These are phyloP conservation scores for Clytia hemisphaerica DNA, from an alignment of 30 jellyfish, hydroid and myxozoan genomes.

Conservation along the genomic window DNA sequence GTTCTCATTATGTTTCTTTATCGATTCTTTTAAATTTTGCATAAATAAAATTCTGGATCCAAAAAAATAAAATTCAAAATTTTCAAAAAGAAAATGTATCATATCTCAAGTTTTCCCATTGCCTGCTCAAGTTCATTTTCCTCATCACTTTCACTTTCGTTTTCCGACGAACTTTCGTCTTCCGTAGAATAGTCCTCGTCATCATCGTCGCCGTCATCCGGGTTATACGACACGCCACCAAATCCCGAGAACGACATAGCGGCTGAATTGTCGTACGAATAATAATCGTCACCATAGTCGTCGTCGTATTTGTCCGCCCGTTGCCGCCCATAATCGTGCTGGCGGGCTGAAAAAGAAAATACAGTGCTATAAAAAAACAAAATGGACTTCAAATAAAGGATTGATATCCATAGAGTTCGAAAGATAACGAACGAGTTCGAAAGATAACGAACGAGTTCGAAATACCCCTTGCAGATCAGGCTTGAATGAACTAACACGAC, in stretches of 20 bases:
- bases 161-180: constrained; percentile 34
- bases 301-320: constrained; percentile 42
- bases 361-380: too few species aligned
- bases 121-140: constrained; percentile 25
- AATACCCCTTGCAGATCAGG: constrained; percentile 27
- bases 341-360: constrained; percentile 9
- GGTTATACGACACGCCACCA: constrained; percentile 33
- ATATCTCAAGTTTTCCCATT: too few species aligned
- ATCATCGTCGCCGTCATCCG: constrained; percentile 28
- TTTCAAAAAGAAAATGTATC: too few species aligned
- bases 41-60: too few species aligned
- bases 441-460: constrained; percentile 18
- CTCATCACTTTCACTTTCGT: constrained; percentile 45
- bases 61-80: too few species aligned
- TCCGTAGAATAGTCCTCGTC: constrained; percentile 39
- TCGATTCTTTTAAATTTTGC: too few species aligned
- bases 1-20: too few species aligned
- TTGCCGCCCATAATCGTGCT: constrained; percentile 47
- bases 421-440: neutral
- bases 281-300: constrained; percentile 39
- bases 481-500: constrained; percentile 31
- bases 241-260: neutral
- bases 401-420: neutral
- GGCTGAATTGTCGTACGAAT: constrained; percentile 23
- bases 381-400: neutral